phyloP scores from a whole-genome alignment of 2,888 invertebrate genomes.

The Polydrusus cervinus region DNA sequence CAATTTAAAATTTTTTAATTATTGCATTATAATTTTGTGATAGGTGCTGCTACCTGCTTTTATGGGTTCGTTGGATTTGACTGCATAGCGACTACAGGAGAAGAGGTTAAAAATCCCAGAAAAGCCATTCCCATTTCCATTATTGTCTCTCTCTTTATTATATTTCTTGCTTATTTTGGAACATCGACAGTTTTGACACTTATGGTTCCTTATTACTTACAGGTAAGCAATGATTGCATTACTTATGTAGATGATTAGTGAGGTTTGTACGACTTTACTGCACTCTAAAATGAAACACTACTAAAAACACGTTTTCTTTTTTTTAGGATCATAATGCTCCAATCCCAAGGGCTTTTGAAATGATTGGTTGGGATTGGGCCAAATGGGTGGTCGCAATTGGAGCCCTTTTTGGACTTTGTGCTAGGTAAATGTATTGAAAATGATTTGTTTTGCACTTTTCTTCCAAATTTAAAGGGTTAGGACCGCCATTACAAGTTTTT shows the following conservation, averaged over 20 bases:
- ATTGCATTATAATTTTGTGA: neutral
- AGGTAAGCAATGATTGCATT: slow-evolving; percentile 70
- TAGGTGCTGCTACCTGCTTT: slow-evolving; percentile 86
- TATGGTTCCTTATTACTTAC: slow-evolving; percentile 87
- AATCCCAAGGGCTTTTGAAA: slow-evolving; percentile 84
- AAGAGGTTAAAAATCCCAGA: slow-evolving; percentile 91
- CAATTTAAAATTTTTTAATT: too few relatives aligned
- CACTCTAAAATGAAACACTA: too few relatives aligned
- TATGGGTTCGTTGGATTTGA: slow-evolving; percentile 97
- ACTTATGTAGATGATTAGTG: too few relatives aligned
- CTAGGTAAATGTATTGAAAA: slow-evolving; percentile 75
- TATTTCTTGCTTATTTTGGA: slow-evolving; percentile 92
- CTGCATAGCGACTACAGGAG: slow-evolving; percentile 90
- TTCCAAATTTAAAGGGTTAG: too few relatives aligned
- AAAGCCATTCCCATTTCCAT: slow-evolving; percentile 91
- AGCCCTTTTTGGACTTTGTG: slow-evolving; percentile 88
- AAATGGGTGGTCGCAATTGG: slow-evolving; percentile 90
- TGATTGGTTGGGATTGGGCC: slow-evolving; percentile 84
- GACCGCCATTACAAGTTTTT: too few relatives aligned
- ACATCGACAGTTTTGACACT: slow-evolving; percentile 91
- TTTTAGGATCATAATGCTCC: slow-evolving; percentile 84
- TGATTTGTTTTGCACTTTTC: neutral
- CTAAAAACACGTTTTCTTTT: too few relatives aligned
- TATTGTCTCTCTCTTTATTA: slow-evolving; percentile 84
- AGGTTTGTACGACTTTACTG: too few relatives aligned